Evolutionary conservation across 2,888 invertebrate species (phyloP), one percentile per base, ranked within the genome.

Genomic region (Eristalis pertinax): DNA sequence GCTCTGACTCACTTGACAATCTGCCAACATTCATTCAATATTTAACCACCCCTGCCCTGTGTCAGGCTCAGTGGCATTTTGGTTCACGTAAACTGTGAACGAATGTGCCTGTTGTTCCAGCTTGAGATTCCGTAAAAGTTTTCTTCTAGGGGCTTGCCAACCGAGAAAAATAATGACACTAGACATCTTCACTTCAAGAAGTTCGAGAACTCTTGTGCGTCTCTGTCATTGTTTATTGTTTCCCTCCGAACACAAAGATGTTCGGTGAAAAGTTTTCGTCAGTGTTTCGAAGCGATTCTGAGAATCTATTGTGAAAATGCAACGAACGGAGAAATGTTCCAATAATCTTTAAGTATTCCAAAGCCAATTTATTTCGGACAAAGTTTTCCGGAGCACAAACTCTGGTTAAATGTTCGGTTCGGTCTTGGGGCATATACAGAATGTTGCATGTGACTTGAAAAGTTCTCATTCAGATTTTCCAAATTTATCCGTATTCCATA

Each of bases 21-120:
- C 43, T 87, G 84, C 84, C 84, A 87, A 74, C 70, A 83, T 74
- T 62, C 82, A 79, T 87, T 83, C 72, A 76, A 79, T 79, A 50
- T 69, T 64, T 32, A 63, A 72, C 62, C 78, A 26, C 77, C 56
- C 41, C 64, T 29, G 22, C 62, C 70, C 72, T 64, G 19, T 26
- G 7, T 13, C 68, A 2, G 19, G 24, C 29, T 11, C 29, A n/a
- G n/a, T n/a, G n/a, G 13, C 62, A 50, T 22, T 35, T 29, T 19
- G 32, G 43, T 10, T 32, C 32, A 64, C 60, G 60, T 38, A 38
- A 64, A 74, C 56, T 50, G 29, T 43, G 67, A 63, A 68, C 26
- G 41, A 29, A 56, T 70, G 74, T 70, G 84, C 75, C 65, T 73
- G 41, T 73, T 75, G 70, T 82, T 41, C 56, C 22, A 64, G 63